Evolutionary conservation across 2,888 invertebrate species (phyloP).

Genomic region (Geophilus truncorum): DNA sequence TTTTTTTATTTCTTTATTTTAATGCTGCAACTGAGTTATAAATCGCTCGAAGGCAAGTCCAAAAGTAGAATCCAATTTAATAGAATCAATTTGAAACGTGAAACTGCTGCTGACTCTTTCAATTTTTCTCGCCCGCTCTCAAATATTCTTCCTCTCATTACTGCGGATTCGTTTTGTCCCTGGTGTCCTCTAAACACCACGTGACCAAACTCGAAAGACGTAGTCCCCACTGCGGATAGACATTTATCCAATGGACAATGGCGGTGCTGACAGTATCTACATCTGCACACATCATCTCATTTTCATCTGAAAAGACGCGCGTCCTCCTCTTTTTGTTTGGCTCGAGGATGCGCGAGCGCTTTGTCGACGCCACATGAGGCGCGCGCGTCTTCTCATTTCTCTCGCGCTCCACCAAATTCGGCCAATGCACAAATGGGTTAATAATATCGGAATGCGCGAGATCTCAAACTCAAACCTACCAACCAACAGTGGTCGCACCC

Average conservation of each 20-base stretch:
- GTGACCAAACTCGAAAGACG: slow-evolving; percentile 5
- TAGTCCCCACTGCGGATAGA: slow-evolving; percentile 6
- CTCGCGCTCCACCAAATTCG: slow-evolving; percentile 16
- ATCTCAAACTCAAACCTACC: slow-evolving; percentile 9
- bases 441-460: background rate
- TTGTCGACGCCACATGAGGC: slow-evolving; percentile 18
- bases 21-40: background rate
- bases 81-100: slow-evolving; percentile 22
- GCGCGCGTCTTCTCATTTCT: slow-evolving; percentile 11
- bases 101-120: slow-evolving; percentile 16
- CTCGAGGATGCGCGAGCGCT: slow-evolving; percentile 13
- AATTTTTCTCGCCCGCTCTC: background rate
- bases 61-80: slow-evolving; percentile 20
- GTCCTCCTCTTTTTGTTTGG: slow-evolving; percentile 20
- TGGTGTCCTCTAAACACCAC: slow-evolving; percentile 2
- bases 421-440: slow-evolving; percentile 25
- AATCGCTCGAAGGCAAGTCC: background rate
- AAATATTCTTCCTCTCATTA: slow-evolving; percentile 17
- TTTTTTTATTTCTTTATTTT: background rate
- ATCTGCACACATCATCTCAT: slow-evolving; percentile 27
- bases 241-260: slow-evolving; percentile 21
- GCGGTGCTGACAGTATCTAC: background rate
- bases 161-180: slow-evolving; percentile 16
- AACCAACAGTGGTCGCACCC: background rate
- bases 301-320: slow-evolving; percentile 23